phyloP scores from a whole-genome alignment of 2,113 vertebrate genomes.

The Vombatus ursinus region DNA sequence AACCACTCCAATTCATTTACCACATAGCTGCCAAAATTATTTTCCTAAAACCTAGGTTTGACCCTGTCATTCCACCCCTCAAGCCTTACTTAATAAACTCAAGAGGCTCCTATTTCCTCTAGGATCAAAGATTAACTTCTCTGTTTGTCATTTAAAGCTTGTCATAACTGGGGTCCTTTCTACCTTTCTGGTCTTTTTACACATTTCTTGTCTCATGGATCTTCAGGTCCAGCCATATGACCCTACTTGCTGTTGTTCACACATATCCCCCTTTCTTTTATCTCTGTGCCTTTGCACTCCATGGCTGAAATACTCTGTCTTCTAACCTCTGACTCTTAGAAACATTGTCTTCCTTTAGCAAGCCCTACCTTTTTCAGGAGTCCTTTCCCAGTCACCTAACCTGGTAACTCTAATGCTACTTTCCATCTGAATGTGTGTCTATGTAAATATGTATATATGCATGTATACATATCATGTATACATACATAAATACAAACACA shows the following conservation, averaged over 20 bases:
- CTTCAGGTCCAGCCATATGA: background rate
- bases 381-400: too few species aligned
- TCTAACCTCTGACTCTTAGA: too few species aligned
- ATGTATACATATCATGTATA: too few species aligned
- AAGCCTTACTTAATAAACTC: background rate
- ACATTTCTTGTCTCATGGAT: too few species aligned
- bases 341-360: too few species aligned
- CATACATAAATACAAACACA: too few species aligned
- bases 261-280: background rate
- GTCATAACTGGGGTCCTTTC: background rate
- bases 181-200: background rate
- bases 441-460: too few species aligned
- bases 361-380: too few species aligned
- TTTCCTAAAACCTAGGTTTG: background rate
- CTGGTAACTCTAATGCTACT: too few species aligned
- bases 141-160: background rate
- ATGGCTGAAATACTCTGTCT: too few species aligned
- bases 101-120: background rate
- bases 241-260: background rate
- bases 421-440: too few species aligned
- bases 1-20: background rate
- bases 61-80: background rate
- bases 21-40: background rate
- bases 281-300: too few species aligned
- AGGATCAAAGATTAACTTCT: background rate